A percentile compares a stretch with the other conserved stretches of the same genome.
phyloP scores from a whole-genome alignment of 2,113 vertebrate genomes.

The Cathartes aura region DNA sequence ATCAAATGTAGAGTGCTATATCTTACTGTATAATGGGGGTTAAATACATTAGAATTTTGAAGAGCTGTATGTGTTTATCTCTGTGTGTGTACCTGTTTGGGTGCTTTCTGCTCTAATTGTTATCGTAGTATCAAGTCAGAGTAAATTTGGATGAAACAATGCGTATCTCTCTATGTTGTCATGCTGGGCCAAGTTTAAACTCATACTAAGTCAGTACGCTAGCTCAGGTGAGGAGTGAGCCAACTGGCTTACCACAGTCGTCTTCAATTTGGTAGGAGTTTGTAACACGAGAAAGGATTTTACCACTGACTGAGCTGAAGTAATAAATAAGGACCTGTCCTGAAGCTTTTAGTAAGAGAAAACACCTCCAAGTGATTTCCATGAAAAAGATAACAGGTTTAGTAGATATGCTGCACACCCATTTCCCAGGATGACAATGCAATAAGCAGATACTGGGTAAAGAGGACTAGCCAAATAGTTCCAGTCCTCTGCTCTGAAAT shows the following conservation, averaged over 20 bases:
- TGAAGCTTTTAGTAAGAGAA: not conserved
- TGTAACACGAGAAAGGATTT: not conserved
- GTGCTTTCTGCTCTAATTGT: not conserved
- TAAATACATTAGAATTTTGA: not conserved
- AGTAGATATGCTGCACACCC: not conserved
- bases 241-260: not conserved
- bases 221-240: not conserved
- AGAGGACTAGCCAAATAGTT: not conserved
- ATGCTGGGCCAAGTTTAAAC: not conserved
- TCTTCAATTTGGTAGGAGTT: not conserved
- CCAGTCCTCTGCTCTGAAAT: not conserved
- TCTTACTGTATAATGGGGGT: not conserved
- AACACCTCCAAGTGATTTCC: not conserved
- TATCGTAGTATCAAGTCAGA: not conserved
- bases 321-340: not conserved
- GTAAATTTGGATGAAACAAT: not conserved
- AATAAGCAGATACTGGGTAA: not conserved
- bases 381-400: not conserved
- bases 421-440: not conserved
- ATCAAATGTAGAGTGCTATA: not conserved
- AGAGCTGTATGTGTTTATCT: not conserved
- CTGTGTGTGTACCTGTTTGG: not conserved
- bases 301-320: not conserved
- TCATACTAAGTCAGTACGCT: not conserved
- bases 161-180: fast-evolving